Evolutionary conservation across 2,797 vertebrate species (phyloP).

Genomic region (Enteromius paludinosus): DNA sequence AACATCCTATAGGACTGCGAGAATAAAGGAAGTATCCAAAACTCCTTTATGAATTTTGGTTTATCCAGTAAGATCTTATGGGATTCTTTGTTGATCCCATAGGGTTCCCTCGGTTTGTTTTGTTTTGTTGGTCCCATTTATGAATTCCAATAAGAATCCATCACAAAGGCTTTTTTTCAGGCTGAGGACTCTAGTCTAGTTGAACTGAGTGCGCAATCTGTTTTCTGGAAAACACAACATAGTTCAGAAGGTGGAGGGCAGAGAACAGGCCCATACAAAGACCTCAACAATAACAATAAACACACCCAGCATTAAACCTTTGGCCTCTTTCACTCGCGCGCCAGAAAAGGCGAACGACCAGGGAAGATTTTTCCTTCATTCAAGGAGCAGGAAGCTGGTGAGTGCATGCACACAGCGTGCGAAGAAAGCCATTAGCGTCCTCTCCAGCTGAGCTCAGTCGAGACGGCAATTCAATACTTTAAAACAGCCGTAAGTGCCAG

Average conservation of each 20-base stretch:
- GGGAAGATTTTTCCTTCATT: constrained; percentile 17
- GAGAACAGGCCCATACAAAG: constrained; percentile 51
- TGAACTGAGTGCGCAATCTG: constrained; percentile 9
- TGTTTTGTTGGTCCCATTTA: background rate
- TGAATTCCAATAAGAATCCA: constrained; percentile 11
- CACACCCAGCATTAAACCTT: constrained; percentile 54
- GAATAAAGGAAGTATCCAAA: background rate
- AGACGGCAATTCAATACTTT: constrained; percentile 74
- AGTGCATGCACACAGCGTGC: constrained; percentile 44
- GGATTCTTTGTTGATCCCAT: background rate
- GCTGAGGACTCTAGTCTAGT: background rate
- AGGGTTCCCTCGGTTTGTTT: background rate
- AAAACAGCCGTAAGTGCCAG: constrained; percentile 63
- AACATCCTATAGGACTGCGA: background rate
- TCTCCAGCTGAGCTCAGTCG: constrained; percentile 70
- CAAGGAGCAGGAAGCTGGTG: constrained; percentile 17
- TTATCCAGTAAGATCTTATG: background rate
- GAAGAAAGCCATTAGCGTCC: constrained; percentile 66
- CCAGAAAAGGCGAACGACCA: constrained; percentile 16
- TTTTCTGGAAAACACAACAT: constrained; percentile 28
- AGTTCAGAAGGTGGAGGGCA: constrained; percentile 54
- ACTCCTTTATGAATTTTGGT: background rate
- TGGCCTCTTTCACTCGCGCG: constrained; percentile 27
- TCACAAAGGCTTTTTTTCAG: background rate
- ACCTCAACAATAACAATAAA: constrained; percentile 57